phyloP scores from a whole-genome alignment of 1,140 invertebrate genomes.

The Drosophila albomicans region DNA sequence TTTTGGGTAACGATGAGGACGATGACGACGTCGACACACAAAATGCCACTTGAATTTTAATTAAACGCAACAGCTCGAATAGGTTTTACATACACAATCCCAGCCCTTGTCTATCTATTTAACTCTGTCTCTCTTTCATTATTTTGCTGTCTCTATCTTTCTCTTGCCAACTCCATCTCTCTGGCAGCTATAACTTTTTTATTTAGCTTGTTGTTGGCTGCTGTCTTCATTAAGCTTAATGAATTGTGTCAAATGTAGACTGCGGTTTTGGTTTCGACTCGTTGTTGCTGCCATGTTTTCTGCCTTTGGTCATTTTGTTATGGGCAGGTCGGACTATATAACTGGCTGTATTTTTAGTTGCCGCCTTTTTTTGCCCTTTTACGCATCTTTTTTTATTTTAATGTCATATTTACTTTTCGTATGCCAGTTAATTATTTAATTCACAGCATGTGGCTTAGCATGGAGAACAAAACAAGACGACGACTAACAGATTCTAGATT shows the following conservation, averaged over 20 bases:
- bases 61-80: conserved; percentile 79
- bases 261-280: conserved; percentile 54
- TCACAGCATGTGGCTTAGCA: conserved; percentile 49
- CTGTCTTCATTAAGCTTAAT: conserved; percentile 81
- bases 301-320: conserved; percentile 40
- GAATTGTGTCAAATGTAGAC: conserved; percentile 78
- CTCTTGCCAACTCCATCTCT: conserved; percentile 14
- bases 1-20: conserved; percentile 18
- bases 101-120: conserved; percentile 13
- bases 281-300: conserved; percentile 23
- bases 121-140: conserved; percentile 15
- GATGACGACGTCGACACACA: conserved; percentile 59
- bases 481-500: background rate
- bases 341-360: conserved; percentile 24
- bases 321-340: conserved; percentile 29
- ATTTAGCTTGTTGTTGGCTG: conserved; percentile 35
- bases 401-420: conserved; percentile 63
- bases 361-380: conserved; percentile 11
- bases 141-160: conserved; percentile 12
- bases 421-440: conserved; percentile 73
- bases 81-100: conserved; percentile 18
- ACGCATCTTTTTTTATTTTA: conserved; percentile 23
- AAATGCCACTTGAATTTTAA: conserved; percentile 83
- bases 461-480: background rate
- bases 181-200: conserved; percentile 42